phyloP scores from a whole-genome alignment of 2,113 vertebrate species.

The Muscicapa adusta region DNA sequence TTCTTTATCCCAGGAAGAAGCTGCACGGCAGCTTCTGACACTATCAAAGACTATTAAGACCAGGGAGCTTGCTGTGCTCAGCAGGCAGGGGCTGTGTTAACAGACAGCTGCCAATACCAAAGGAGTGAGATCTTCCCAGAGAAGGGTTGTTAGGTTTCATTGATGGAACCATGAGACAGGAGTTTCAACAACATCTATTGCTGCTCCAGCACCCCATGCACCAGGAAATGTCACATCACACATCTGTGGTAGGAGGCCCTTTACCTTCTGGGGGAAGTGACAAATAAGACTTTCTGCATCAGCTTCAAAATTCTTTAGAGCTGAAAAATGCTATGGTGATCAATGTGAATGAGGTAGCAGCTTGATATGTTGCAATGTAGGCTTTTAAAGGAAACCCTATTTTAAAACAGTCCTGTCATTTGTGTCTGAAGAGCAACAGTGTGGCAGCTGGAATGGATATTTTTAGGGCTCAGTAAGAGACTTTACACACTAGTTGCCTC shows the following conservation, averaged over 20 bases:
- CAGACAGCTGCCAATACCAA: background rate
- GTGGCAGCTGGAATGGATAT: background rate
- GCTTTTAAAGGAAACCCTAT: background rate
- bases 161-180: background rate
- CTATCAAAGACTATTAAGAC: background rate
- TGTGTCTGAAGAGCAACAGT: background rate
- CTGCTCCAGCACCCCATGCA: background rate
- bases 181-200: background rate
- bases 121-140: background rate
- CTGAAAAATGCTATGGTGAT: background rate
- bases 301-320: background rate
- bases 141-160: background rate
- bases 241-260: background rate
- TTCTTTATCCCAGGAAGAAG: background rate
- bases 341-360: background rate
- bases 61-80: background rate
- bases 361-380: background rate
- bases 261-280: background rate
- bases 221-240: rapidly evolving
- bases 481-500: background rate
- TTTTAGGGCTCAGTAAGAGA: background rate
- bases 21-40: background rate
- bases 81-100: background rate
- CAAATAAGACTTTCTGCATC: background rate
- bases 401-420: background rate